phyloP scores from a whole-genome alignment of 2,888 invertebrate genomes.

The Hyposoter didymator region DNA sequence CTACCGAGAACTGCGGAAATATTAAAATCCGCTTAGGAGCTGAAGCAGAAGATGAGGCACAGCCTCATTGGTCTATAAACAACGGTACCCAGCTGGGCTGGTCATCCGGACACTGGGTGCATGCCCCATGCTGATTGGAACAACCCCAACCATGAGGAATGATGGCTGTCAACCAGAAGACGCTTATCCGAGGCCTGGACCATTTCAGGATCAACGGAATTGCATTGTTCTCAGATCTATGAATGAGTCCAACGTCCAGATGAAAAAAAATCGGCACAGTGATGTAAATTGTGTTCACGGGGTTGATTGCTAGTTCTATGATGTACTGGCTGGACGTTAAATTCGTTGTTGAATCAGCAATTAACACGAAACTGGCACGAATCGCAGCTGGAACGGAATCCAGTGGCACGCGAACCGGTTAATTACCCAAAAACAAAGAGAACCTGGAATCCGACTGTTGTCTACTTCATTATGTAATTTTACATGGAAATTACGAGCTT shows the following conservation, averaged over 20 bases:
- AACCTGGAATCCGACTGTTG: not conserved
- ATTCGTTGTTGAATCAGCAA: slow-evolving; percentile 21
- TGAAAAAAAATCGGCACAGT: not conserved
- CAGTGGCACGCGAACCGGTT: slow-evolving; percentile 17
- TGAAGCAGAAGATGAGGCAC: not conserved
- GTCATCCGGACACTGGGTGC: not conserved
- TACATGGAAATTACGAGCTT: not conserved
- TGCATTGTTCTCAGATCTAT: slow-evolving; percentile 3
- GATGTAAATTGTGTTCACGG: not conserved
- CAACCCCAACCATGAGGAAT: not conserved
- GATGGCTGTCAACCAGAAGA: not conserved
- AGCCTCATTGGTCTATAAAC: not conserved
- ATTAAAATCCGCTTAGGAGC: slow-evolving; percentile 51
- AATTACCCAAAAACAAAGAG: slow-evolving; percentile 21
- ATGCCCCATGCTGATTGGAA: not conserved
- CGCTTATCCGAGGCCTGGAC: not conserved
- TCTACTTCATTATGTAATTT: not conserved
- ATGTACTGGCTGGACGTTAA: not conserved
- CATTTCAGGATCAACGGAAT: not conserved
- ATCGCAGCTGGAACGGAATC: slow-evolving; percentile 16
- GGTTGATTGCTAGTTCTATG: slow-evolving; percentile 7
- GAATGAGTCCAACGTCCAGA: not conserved
- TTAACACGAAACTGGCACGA: slow-evolving; percentile 43
- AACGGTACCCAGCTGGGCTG: not conserved
- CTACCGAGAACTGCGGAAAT: slow-evolving; percentile 38